phyloP scores from a whole-genome alignment of 2,888 invertebrate species.

The Eretmocerus hayati region DNA sequence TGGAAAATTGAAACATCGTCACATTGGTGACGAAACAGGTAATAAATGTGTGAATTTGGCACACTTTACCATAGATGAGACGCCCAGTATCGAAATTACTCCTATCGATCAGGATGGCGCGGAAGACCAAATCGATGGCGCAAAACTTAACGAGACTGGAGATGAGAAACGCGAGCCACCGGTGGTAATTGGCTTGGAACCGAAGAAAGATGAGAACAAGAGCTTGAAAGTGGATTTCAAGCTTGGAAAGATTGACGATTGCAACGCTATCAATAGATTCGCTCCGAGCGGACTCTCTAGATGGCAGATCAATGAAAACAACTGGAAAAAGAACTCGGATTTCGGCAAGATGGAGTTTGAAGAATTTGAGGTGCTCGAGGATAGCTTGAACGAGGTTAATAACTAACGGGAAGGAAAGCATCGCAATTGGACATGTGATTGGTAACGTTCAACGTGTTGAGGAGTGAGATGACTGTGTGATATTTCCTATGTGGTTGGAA shows the following conservation, averaged over 20 bases:
- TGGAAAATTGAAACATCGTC: slow-evolving; percentile 28
- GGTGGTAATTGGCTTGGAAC: slow-evolving; percentile 50
- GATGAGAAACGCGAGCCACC: slow-evolving; percentile 42
- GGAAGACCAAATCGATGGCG: slow-evolving; percentile 28
- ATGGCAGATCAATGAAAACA: slow-evolving; percentile 48
- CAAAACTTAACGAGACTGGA: slow-evolving; percentile 20
- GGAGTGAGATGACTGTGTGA: too few relatives aligned
- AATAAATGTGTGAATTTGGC: slow-evolving; percentile 27
- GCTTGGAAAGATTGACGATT: slow-evolving; percentile 36
- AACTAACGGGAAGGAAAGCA: too few relatives aligned
- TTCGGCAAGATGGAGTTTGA: slow-evolving; percentile 82
- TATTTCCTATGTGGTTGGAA: too few relatives aligned
- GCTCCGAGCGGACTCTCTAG: slow-evolving; percentile 34
- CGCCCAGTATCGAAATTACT: slow-evolving; percentile 42
- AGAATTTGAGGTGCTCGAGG: slow-evolving; percentile 67
- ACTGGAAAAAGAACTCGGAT: slow-evolving; percentile 57
- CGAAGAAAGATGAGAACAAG: slow-evolving; percentile 42
- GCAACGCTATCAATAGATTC: slow-evolving; percentile 27
- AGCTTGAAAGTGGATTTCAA: slow-evolving; percentile 40
- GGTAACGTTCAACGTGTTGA: too few relatives aligned
- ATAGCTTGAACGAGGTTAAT: slow-evolving; percentile 50
- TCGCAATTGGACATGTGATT: too few relatives aligned
- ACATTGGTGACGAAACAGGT: slow-evolving; percentile 23
- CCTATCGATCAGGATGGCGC: slow-evolving; percentile 45
- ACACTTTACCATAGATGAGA: slow-evolving; percentile 38